A percentile compares a stretch with the other conserved stretches of the same genome.
These are phyloP conservation scores for Tetrax tetrax DNA, from an alignment of 2,113 vertebrate genomes.

Conservation along the genomic window DNA sequence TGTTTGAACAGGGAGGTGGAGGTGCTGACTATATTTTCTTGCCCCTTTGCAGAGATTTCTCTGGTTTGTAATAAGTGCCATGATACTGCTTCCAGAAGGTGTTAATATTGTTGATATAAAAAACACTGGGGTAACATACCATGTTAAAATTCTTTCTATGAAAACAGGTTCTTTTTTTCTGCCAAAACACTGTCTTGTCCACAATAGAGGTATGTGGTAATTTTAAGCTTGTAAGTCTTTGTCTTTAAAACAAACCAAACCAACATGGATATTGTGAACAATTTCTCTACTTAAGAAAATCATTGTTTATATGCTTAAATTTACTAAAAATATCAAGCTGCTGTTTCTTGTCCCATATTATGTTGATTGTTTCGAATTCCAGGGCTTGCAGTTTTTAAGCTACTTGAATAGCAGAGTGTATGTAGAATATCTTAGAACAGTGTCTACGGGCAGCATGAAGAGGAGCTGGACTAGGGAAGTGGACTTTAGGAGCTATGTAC, in stretches of 20 bases:
- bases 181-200: background rate
- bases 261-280: background rate
- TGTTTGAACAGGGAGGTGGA: background rate
- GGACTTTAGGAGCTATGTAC: background rate
- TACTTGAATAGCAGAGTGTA: background rate
- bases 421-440: background rate
- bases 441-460: background rate
- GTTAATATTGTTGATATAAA: background rate
- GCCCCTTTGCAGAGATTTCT: background rate
- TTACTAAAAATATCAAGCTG: background rate
- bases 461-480: background rate
- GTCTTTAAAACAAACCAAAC: background rate
- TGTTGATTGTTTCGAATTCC: background rate
- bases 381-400: background rate
- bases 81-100: background rate
- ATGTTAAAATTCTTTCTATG: background rate
- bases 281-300: background rate
- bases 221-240: background rate
- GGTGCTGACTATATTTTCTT: background rate
- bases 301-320: background rate
- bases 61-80: background rate
- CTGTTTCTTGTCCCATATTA: background rate
- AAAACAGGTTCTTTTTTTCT: background rate
- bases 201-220: background rate
- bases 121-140: background rate